Base-by-base conservation (phyloP, 2,113 vertebrate species). In the Brachyhypopomus occidentalis region DNA sequence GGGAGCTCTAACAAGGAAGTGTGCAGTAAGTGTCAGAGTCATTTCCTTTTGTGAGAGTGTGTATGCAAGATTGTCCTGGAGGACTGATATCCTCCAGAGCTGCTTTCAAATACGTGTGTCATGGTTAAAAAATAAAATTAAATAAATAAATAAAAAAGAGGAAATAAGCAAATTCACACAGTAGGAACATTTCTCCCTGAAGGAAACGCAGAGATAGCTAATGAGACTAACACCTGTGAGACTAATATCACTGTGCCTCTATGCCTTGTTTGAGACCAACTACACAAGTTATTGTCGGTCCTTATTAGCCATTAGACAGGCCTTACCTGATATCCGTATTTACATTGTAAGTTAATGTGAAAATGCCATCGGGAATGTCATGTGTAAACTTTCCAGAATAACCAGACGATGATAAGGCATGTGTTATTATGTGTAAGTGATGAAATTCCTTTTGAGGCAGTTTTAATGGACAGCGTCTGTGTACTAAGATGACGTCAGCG, bases 1-100 rank as follows among this genome's bases (percentile, higher is more conserved):
- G 14, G 38, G 83, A 79, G 62, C 66, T 71, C 34, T 80, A 90
- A 92, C 84, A 84, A 67, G 72, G 92, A 93, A 93, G 88, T 85
- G 85, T 30, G 77, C 80, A 30, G 56, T 76, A 20, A 73, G 11
- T 77, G 17, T 0, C 0, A 79, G 84, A 86, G 77, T 90, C 89
- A 4, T 85, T 93, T 93, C 92, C 81, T 66, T 85, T 84, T 93
- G 20, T 25, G 25, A 41, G 9, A 11, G 58, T 72, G 72, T 63
- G 52, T 16, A 20, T 72, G 45, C 23, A 66, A 19, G 30, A 63
- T 78, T 82, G 17, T 81, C 48, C 48, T 38, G 8, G 5, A 59
- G 3, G 19, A 69, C 23, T 41, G 23, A 48, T 34, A 25, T 70
- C 55, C 25, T 55, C 55, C 20, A 62, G 30, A 62, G 41, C 25